Evolutionary conservation across 1,140 invertebrate genomes (phyloP), one percentile per base, ranked within the genome.

Genomic region (Drosophila tsacasi): DNA sequence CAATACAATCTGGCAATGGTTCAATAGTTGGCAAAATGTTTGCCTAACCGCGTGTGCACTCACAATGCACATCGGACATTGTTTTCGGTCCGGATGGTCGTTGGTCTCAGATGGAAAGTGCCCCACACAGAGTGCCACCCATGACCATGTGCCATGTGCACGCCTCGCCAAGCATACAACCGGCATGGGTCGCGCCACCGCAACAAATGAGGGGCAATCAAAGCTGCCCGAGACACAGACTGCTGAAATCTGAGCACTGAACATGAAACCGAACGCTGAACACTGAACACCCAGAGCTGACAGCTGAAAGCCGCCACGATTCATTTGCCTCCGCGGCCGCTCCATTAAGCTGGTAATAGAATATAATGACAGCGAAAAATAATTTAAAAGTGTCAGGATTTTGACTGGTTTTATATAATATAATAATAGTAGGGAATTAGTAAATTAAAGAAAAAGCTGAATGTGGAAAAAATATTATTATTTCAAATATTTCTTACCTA

Each of bases 11-110:
- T 84, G 65, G 85, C 85, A 89, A 79, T 85, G 81, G 85, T 89
- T 89, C 85, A 90, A 89, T 89, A 79, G 85, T 90, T 89, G 85
- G 80, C 71, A 90, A 90, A 90, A 89, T 90, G 85, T 89, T 89
- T 89, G 85, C 64, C 79, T 85, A 89, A 89, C 85, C 85, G 79
- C 85, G 78, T 89, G 79, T 69, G 74, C 82, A 81, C 82, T 76
- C 82, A 81, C 82, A 85, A 85, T 75, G 78, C 82, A 67, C 82
- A 74, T 40, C 59, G 81, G 65, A 83, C 83, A 80, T 79, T 73
- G 69, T 72, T 73, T 73, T 73, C 59, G 69, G 67, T 72, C 68
- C 50, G 25, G 32, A 25, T 23, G 52, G 64, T 12, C 17, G 54
- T 10, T n/a, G 64, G n/a, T n/a, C 39, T 35, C 17, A 12, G 21